These are phyloP conservation scores for Drosophila parthenogenetica DNA, from an alignment of 2,888 invertebrate genomes.

Conservation along the genomic window DNA sequence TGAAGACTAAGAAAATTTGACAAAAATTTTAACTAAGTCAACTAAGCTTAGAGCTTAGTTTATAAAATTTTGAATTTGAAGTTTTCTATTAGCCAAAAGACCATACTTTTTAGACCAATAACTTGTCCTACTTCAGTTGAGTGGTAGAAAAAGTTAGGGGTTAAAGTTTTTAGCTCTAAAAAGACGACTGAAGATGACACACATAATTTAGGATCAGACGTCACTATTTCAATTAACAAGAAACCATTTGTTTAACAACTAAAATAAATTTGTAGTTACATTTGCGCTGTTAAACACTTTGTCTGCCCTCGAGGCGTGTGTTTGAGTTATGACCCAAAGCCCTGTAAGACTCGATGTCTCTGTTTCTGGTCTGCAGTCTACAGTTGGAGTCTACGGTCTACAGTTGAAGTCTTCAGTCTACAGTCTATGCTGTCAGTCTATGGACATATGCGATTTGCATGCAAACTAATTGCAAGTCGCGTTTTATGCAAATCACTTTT, in stretches of 20 bases:
- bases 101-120: no score
- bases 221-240: slow-evolving; percentile 25
- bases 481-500: slow-evolving; percentile 61
- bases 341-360: slow-evolving; percentile 7
- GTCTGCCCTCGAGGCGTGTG: slow-evolving; percentile 30
- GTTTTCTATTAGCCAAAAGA: no score
- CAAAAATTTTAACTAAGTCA: background rate
- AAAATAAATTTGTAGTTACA: slow-evolving; percentile 35
- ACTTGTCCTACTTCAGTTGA: background rate
- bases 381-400: slow-evolving; percentile 17
- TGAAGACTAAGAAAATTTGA: background rate
- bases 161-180: background rate
- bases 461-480: slow-evolving; percentile 69
- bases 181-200: slow-evolving; percentile 9
- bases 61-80: background rate
- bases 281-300: slow-evolving; percentile 33
- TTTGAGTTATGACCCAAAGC: slow-evolving; percentile 58
- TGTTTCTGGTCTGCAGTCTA: slow-evolving; percentile 13
- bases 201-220: slow-evolving; percentile 3
- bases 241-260: slow-evolving; percentile 28
- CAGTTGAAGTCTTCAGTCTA: slow-evolving; percentile 17
- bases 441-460: slow-evolving; percentile 63
- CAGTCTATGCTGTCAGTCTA: slow-evolving; percentile 34
- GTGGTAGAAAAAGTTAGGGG: slow-evolving; percentile 7
- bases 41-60: background rate